Conservation (phyloP, 2,797 vertebrate genomes). For the Macroramphosus scolopax region DNA sequence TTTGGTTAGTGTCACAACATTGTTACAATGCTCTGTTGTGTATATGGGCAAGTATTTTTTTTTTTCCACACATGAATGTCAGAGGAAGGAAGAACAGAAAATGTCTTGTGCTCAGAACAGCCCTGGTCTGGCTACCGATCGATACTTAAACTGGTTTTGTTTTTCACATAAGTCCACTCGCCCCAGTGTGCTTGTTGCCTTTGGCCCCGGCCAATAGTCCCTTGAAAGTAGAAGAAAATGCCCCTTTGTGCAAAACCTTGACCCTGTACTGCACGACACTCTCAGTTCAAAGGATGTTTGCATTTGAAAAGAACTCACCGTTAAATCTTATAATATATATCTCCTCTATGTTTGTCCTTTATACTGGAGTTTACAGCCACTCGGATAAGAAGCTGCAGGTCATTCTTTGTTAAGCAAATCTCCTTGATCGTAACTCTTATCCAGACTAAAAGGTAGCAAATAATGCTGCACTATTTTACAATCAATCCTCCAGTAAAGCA, state of each 20-base stretch:
- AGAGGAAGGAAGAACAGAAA: constrained; percentile 41
- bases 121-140: constrained; percentile 6
- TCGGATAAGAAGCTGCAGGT: constrained; percentile 18
- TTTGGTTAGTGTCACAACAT: constrained; percentile 76
- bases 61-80: constrained; percentile 55
- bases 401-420: constrained; percentile 13
- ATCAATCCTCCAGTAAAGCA: constrained; percentile 19
- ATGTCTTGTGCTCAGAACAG: constrained; percentile 44
- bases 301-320: too few relatives aligned
- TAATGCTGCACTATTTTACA: constrained; percentile 25
- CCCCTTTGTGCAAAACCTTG: constrained; percentile 65
- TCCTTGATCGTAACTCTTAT: constrained; percentile 9
- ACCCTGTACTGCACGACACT: constrained; percentile 52
- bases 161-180: constrained; percentile 29
- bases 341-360: too few relatives aligned
- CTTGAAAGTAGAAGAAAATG: constrained; percentile 66
- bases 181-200: constrained; percentile 46
- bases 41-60: constrained; percentile 47
- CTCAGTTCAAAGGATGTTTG: constrained; percentile 39
- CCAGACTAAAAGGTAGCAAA: constrained; percentile 13
- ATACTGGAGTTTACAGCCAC: too few relatives aligned
- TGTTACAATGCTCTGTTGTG: constrained; percentile 74
- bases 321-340: too few relatives aligned
- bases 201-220: constrained; percentile 55
- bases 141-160: constrained; percentile 20